Evolutionary conservation across 2,797 vertebrate species (phyloP), one percentile per base, ranked within the genome.

Genomic region (Phoebastria nigripes): DNA sequence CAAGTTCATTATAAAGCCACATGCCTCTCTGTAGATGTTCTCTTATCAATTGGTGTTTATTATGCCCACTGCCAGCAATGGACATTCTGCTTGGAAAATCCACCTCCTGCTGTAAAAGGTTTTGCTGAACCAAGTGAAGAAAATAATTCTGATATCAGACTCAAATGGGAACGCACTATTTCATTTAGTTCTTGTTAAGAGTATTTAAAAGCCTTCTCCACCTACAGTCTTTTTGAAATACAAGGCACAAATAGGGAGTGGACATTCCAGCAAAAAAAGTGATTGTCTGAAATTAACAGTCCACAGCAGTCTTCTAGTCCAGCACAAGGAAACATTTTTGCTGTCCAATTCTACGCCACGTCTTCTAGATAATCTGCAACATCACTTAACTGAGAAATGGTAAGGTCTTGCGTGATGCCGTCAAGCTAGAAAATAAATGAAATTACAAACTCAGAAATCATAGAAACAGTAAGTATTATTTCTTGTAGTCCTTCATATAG

Each of bases 301-400:
- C 67, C 89, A 85, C 92, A 82, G 89, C 78, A 62, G 93, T 88
- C 85, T 59, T 92, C 73, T 31, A 83, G 42, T 93, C 84, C 94
- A 94, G 49, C 73, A 93, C 55, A 73, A 70, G 4, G 49, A 55
- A 93, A 71, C 12, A 11, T 28, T 63, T 89, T 94, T 95, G 82
- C 86, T 67, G 69, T 78, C 44, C 80, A 51, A 6, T 35, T 39
- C 98, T 98, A 99, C 8, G 98, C 95, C 70, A 99, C 98, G 0
- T 99, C 99, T 96, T 99, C 99, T 94, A 99, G 98, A 94, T 99
- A 99, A 96, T 99, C 99, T 2, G 98, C 99, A 24, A 97, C 97
- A 5, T 98, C 98, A 9, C 98, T 99, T 90, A 98, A 97, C 95
- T 99, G 99, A 46, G 99, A 99, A 62, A 99, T 73, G 28, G 98